Evolutionary conservation across 2,888 invertebrate species (phyloP), one percentile per base, ranked within the genome.

Genomic region (Aphodius granarius): DNA sequence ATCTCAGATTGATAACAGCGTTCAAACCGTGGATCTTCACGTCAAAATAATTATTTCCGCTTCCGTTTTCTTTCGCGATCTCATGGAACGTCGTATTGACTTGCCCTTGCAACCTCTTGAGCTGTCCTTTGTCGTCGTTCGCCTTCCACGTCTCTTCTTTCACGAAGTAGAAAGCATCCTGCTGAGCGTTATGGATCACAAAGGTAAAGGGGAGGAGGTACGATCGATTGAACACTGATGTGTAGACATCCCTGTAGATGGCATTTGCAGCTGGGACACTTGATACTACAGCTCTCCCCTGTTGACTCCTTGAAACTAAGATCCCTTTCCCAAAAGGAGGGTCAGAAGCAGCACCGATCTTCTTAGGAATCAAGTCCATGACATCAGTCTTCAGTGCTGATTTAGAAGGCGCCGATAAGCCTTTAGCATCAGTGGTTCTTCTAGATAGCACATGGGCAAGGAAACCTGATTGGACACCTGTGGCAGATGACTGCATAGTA

Each of bases 21-120:
- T 96, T 95, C 65, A 92, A 91, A 0, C 97, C 95, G 85, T 97
- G 97, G 81, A 98, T 96, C 86, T 96, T 95, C 6, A 98, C 95
- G 86, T 96, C 95, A 77, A 94, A 91, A 82, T 94, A 94, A 81
- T 93, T 93, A 79, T 92, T 91, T 1, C 94, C 94, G 78, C 93
- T 93, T 6, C 90, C 89, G 76, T 91, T 91, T 83, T 95, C 95
- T 72, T 91, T 91, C 0, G 89, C 88, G 62, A 92, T 92, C 85
- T 96, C 96, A 86, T 96, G 96, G 91, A 95, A 95, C 19, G 97
- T 96, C 74, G 95, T 95, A 86, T 97, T 97, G 70, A 97, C 93
- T 86, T 96, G 95, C 5, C 96, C 95, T 81, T 96, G 96, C 82
- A 97, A 91, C 9, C 97, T 91, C 85, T 97, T 96, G 81, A 97